Conservation (phyloP, 2,113 vertebrate species). For the Manacus vitellinus region DNA sequence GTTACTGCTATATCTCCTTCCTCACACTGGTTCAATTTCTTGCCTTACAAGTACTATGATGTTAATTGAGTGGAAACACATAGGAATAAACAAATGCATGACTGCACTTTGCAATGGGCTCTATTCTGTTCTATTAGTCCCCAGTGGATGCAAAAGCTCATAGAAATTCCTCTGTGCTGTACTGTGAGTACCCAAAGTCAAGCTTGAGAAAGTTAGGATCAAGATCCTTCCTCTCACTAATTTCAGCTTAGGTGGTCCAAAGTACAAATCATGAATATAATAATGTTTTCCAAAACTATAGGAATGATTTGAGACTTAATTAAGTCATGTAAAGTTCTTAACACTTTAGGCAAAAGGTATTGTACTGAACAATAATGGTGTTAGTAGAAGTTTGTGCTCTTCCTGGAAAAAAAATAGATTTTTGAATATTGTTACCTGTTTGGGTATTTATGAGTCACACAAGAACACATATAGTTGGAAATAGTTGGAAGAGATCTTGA, state of each 20-base stretch:
- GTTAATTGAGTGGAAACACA: background rate
- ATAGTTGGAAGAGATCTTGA: background rate
- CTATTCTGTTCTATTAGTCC: background rate
- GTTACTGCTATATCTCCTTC: background rate
- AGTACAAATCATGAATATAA: background rate
- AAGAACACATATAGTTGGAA: background rate
- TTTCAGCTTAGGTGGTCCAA: background rate
- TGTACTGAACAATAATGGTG: background rate
- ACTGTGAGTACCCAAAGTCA: background rate
- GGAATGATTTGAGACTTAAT: background rate
- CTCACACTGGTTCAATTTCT: background rate
- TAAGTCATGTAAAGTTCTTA: background rate
- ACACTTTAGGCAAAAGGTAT: background rate
- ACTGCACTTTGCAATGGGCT: background rate
- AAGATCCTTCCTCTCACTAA: background rate
- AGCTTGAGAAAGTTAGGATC: background rate
- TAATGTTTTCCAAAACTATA: background rate
- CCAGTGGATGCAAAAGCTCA: background rate
- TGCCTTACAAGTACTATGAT: background rate
- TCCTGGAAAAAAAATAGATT: background rate
- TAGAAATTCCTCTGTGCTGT: background rate
- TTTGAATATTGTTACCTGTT: background rate
- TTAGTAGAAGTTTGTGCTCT: background rate
- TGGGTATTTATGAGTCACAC: background rate
- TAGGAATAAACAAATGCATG: background rate